Base-by-base conservation (phyloP, 2,888 invertebrate species). In the Apamea monoglypha region DNA sequence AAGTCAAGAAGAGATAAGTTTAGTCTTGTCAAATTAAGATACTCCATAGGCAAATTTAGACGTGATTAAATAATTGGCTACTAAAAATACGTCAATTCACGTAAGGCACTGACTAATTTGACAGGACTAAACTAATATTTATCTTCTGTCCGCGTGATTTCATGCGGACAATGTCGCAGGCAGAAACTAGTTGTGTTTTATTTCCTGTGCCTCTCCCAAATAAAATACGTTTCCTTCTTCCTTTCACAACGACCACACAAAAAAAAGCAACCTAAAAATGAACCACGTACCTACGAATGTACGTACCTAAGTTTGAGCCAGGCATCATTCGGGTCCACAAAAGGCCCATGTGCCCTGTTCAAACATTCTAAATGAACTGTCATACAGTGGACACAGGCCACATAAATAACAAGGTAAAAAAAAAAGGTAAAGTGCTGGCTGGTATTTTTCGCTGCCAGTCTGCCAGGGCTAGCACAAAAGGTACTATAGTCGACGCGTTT, bases 361-460 rank as follows among this genome's bases (percentile, higher is more conserved):
- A 68, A n/a, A n/a, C 67, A 68, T n/a, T n/a, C 18, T 67, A n/a
- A 67, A 44, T 67, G 25, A 67, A 40, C 40, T 40, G 36, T 66
- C 66, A 36, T 14, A 36, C 66, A 2, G 36, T 25, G 36, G 25
- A 66, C 25, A 64, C 7, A 14, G 7, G 66, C 1, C 36, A 66
- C 6, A 32, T 5, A 21, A 64, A 64, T 21, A 10, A 64, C 21
- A 66, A n/a, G n/a, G n/a, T n/a, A n/a, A 36, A 25, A 36, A 47
- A 66, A 14, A 2, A 25, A 53, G 5, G 6, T 64, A 25, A 25
- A 36, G 14, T 40, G 12, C 66, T 66, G 36, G 36, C 66, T 25
- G 66, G 16, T 40, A 40, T 66, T 40, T 66, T 36, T 25, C 25
- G 36, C 36, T 36, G 3, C 64, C 14, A 14, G 36, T 32, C 36